These are phyloP conservation scores for Caenorhabditis angaria DNA, from an alignment of 2,888 invertebrate species.

Conservation along the genomic window DNA sequence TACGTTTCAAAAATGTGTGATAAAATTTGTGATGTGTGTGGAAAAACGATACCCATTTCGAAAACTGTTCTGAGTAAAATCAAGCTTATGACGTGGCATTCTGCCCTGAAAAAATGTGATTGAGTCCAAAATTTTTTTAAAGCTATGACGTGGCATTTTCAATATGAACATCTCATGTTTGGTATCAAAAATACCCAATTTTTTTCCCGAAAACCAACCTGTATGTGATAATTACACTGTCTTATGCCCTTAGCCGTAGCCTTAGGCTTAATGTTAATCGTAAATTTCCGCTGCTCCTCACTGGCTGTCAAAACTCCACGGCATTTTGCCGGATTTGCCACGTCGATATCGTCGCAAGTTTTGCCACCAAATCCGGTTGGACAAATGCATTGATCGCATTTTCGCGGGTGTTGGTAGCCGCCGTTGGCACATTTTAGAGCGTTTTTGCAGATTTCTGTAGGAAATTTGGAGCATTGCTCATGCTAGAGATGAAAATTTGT, in stretches of 20 bases:
- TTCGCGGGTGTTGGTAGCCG: constrained; percentile 38
- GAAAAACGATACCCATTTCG: no score
- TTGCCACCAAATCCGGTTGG: constrained; percentile 41
- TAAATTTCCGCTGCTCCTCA: constrained; percentile 35
- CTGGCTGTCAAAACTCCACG: constrained; percentile 35
- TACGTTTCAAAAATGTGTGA: no score
- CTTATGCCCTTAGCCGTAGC: constrained; percentile 15
- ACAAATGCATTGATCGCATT: constrained; percentile 38
- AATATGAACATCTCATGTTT: no score
- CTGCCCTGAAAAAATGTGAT: no score
- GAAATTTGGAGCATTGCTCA: no score
- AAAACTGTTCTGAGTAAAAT: no score
- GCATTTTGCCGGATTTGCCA: constrained; percentile 34
- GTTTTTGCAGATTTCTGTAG: constrained; percentile 13
- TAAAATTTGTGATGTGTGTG: no score
- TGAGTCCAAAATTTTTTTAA: no score
- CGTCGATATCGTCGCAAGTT: constrained; percentile 33
- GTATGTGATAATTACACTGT: constrained; percentile 46
- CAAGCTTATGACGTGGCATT: no score
- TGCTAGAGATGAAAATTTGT: no score
- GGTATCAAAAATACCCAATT: constrained; percentile 1
- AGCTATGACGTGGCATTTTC: no score
- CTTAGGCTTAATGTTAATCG: constrained; percentile 35
- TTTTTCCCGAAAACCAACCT: no score
- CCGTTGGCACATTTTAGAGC: constrained; percentile 27